phyloP scores from a whole-genome alignment of 2,888 invertebrate species.

The Amaurobius ferox region DNA sequence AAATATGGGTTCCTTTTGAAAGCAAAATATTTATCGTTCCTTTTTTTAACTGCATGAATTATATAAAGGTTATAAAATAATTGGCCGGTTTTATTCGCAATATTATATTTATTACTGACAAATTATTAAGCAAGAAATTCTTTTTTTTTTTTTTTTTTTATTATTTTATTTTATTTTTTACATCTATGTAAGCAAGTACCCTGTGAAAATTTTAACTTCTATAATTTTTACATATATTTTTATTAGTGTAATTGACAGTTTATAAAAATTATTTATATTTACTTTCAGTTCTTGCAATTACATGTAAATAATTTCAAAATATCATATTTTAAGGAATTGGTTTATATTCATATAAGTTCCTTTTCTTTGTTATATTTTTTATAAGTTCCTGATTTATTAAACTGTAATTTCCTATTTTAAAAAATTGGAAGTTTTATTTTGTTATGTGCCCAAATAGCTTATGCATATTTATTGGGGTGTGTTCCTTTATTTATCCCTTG shows the following conservation, averaged over 20 bases:
- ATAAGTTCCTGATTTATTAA: slow-evolving; percentile 26
- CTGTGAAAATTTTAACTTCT: no score
- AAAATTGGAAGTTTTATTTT: neutral
- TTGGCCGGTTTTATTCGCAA: slow-evolving; percentile 5
- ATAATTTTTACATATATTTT: no score
- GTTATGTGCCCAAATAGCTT: neutral
- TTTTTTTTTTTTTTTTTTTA: no score
- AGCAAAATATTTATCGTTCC: neutral
- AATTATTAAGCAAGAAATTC: no score
- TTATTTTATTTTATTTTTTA: no score
- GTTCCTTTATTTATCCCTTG: slow-evolving; percentile 22
- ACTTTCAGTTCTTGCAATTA: neutral
- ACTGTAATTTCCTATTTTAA: neutral
- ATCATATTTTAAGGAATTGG: neutral
- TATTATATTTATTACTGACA: slow-evolving; percentile 2
- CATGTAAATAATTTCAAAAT: neutral
- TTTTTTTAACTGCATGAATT: neutral
- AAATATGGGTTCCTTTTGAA: neutral
- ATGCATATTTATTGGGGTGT: slow-evolving; percentile 54
- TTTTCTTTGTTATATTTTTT: slow-evolving; percentile 33
- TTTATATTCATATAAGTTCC: slow-evolving; percentile 38
- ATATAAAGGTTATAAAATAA: neutral
- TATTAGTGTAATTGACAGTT: no score
- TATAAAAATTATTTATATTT: neutral
- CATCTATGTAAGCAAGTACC: no score